Evolutionary conservation across 92 coral and sea anemone genomes (phyloP).

Genomic region (Phymanthus crucifer): DNA sequence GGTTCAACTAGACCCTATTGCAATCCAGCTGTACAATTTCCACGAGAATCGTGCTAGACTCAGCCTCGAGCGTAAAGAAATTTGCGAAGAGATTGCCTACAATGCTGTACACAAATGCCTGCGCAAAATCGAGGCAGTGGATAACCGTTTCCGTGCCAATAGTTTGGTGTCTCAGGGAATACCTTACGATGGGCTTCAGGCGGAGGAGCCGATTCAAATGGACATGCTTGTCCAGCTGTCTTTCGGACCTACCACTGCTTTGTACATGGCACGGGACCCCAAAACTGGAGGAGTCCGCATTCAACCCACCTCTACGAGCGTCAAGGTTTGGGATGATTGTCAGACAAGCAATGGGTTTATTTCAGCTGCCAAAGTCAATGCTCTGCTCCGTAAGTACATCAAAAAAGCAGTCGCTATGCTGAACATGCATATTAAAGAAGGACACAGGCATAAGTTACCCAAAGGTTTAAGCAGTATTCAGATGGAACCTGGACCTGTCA

Average conservation of each 20-base stretch:
- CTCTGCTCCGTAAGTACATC: conserved; percentile 81
- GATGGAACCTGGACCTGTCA: conserved; percentile 83
- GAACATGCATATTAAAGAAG: conserved; percentile 78
- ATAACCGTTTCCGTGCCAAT: conserved; percentile 91
- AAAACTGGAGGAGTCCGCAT: conserved; percentile 78
- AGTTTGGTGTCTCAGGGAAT: conserved; percentile 96
- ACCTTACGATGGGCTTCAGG: conserved; percentile 96
- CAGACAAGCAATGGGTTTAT: conserved; percentile 88
- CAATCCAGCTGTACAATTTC: conserved; percentile 82
- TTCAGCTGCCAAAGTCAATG: conserved; percentile 91
- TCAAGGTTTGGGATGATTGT: conserved; percentile 92
- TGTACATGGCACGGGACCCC: conserved; percentile 85
- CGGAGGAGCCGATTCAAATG: conserved; percentile 91
- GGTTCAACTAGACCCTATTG: conserved; percentile 81
- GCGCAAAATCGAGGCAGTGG: conserved; percentile 93
- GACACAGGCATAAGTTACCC: conserved; percentile 79
- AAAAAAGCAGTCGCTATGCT: conserved; percentile 88
- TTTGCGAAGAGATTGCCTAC: conserved; percentile 98
- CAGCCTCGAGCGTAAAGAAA: conserved; percentile 93
- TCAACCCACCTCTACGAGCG: conserved; percentile 88
- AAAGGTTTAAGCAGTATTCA: conserved; percentile 80
- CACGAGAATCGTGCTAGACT: conserved; percentile 95
- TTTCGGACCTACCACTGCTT: conserved; percentile 84
- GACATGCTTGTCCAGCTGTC: conserved; percentile 97
- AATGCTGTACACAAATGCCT: conserved; percentile 82